Base-by-base conservation (phyloP, 2,888 invertebrate species). In the Candidula unifasciata region DNA sequence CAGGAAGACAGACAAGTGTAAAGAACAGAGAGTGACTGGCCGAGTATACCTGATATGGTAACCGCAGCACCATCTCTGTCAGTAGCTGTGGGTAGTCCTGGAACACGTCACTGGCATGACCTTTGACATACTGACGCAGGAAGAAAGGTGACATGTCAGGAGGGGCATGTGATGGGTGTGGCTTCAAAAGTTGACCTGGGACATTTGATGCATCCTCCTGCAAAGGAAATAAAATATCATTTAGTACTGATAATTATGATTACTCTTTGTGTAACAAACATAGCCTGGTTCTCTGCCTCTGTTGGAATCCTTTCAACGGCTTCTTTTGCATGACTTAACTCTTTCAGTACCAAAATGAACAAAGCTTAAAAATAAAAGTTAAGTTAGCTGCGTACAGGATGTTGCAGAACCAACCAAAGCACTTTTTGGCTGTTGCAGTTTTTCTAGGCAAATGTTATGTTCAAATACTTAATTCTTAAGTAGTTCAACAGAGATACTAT, bases 71-170 rank as follows among this genome's bases (percentile, higher is more conserved):
- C 95, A 99, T 97, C 95, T 99, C 99, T 82, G 99, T 98, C 37
- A 99, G 94, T n/a, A 99, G 95, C 88, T 97, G 97, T 18, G 97
- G 97, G 93, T 98, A 98, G 87, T 97, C 97, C 93, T 98, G 97
- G 93, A 99, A 98, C 57, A 99, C 96, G 93, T 99, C 98, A 79
- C 96, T 95, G 0, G 97, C 96, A 93, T 98, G 97, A 80, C 96
- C 96, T 94, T 97, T 98, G 64, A 98, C 96, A 92, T 98, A 98
- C 92, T 97, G 97, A 52, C 93, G 90, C 85, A 94, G 90, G 94
- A 99, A 99, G 94, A 99, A 97, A 18, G 98, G 98, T 10, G 97
- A 97, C 96, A 98, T 97, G 93, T 99, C 98, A 0, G 98, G 98
- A 74, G 97, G 96, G 0, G 97, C 96, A 78, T 88, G 89, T 37